phyloP scores from a whole-genome alignment of 2,113 vertebrate species.

The Indri indri region DNA sequence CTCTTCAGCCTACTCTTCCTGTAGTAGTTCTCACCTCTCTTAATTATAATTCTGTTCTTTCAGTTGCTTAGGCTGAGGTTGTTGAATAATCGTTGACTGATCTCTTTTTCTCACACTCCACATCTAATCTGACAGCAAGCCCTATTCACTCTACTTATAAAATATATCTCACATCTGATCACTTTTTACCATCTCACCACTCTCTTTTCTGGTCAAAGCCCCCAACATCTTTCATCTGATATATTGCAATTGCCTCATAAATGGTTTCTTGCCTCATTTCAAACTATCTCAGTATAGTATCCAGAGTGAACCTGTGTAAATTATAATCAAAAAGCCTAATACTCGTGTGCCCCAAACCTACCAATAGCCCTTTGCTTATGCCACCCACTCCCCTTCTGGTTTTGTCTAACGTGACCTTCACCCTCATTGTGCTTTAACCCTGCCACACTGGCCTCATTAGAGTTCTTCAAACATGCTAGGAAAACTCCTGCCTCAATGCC shows the following conservation, averaged over 20 bases:
- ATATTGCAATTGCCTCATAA: neutral
- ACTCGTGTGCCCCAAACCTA: neutral
- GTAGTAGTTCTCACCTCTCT: conserved; percentile 39
- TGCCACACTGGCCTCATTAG: neutral
- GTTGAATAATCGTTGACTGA: neutral
- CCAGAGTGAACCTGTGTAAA: neutral
- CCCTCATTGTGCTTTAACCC: neutral
- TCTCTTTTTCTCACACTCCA: neutral
- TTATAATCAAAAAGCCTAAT: neutral
- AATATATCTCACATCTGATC: neutral
- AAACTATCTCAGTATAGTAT: neutral
- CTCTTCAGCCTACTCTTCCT: neutral
- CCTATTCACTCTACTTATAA: neutral
- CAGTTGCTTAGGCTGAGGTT: neutral
- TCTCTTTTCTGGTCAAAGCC: neutral
- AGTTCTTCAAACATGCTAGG: neutral
- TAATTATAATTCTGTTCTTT: neutral
- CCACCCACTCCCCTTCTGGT: neutral
- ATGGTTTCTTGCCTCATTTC: neutral
- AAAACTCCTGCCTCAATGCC: neutral
- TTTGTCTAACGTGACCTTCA: neutral
- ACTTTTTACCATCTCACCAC: neutral
- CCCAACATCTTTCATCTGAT: neutral
- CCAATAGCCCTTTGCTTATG: neutral
- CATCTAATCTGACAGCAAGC: neutral